A percentile compares a stretch with the other conserved stretches of the same genome.
Evolutionary conservation across 2,888 invertebrate species (phyloP).

Genomic region (Frankliniella fusca): DNA sequence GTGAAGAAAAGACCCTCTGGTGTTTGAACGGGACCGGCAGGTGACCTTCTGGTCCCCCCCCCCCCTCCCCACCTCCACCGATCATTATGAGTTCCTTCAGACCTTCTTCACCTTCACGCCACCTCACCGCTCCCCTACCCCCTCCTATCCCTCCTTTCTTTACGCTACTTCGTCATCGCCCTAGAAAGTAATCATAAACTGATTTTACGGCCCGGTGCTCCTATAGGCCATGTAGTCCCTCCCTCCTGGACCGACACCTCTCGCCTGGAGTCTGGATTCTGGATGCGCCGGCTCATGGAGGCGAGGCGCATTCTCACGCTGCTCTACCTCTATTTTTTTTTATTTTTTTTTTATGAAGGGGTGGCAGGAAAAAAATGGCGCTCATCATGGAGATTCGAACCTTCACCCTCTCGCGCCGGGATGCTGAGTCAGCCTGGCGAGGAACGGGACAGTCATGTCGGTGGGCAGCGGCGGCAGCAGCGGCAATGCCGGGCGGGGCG

Average conservation of each 20-base stretch:
- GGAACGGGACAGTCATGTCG: background rate
- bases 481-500: background rate
- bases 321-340: too few relatives aligned
- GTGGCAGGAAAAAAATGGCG: background rate
- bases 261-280: too few relatives aligned
- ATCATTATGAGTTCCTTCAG: too few relatives aligned
- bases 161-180: background rate
- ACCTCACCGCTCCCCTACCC: background rate
- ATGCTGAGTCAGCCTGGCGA: background rate
- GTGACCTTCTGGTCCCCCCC: background rate
- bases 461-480: background rate
- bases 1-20: too few relatives aligned
- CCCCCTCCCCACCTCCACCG: background rate
- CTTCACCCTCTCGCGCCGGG: background rate
- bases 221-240: too few relatives aligned
- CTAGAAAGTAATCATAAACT: conserved; percentile 10
- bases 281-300: too few relatives aligned
- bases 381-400: background rate
- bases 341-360: background rate
- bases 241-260: too few relatives aligned
- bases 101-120: background rate
- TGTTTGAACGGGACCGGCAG: background rate
- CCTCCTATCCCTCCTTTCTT: background rate
- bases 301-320: too few relatives aligned
- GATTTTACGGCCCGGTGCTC: background rate